Conservation (phyloP, 2,888 invertebrate species). For the Marronus borbonicus region DNA sequence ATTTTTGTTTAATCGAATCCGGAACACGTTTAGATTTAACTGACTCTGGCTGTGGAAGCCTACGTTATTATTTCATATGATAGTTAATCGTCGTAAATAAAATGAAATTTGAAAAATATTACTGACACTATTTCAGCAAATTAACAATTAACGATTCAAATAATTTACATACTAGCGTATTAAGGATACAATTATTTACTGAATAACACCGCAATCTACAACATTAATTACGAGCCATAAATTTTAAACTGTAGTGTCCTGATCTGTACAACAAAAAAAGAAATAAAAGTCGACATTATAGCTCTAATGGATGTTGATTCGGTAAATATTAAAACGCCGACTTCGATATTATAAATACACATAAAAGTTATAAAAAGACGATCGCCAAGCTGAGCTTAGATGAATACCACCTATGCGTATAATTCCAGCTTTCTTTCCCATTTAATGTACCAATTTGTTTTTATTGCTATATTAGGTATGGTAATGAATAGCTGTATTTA, state of each 20-base stretch:
- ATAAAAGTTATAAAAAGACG: constrained; percentile 18
- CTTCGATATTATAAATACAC: constrained; percentile 22
- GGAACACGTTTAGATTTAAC: too few relatives aligned
- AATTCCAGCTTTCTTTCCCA: constrained; percentile 28
- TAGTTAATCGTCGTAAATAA: too few relatives aligned
- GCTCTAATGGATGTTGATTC: constrained; percentile 43
- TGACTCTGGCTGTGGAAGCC: too few relatives aligned
- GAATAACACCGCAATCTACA: constrained; percentile 1
- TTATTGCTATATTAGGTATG: constrained; percentile 61
- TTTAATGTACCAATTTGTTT: constrained; percentile 52
- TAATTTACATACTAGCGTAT: too few relatives aligned
- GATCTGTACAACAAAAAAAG: constrained; percentile 12
- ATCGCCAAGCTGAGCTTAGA: constrained; percentile 27
- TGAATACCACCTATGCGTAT: constrained; percentile 43
- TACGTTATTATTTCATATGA: too few relatives aligned
- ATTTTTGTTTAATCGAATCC: too few relatives aligned
- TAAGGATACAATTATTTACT: too few relatives aligned
- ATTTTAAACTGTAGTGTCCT: constrained; percentile 35
- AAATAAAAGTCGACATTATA: constrained; percentile 33
- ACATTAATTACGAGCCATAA: constrained; percentile 46
- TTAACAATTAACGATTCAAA: too few relatives aligned
- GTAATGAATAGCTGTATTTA: constrained; percentile 63
- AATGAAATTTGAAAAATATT: too few relatives aligned
- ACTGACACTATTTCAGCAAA: too few relatives aligned
- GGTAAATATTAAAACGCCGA: constrained; percentile 37